Percentiles rank a stretch among this genome's conserved stretches.
Conservation (phyloP, 2,888 invertebrate species). For the Drepana falcataria region DNA sequence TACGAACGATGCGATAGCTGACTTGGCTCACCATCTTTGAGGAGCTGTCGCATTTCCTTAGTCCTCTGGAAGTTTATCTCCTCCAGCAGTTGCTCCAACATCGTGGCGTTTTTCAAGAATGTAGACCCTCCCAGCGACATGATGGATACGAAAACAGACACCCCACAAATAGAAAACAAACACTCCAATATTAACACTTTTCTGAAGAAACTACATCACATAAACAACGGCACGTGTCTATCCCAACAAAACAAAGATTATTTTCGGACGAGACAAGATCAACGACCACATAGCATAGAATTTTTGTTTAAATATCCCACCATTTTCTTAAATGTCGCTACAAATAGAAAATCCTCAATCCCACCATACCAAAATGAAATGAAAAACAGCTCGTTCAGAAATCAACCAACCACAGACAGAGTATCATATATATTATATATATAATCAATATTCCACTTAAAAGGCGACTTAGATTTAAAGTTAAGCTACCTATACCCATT, state of each 20-base stretch:
- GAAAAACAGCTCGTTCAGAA: not conserved
- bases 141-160: slow-evolving; percentile 15
- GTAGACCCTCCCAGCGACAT: slow-evolving; percentile 67
- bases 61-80: slow-evolving; percentile 95
- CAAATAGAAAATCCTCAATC: slow-evolving; percentile 7
- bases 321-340: slow-evolving; percentile 1
- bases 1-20: not conserved
- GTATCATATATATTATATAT: no score
- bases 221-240: slow-evolving; percentile 8
- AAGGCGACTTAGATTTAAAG: no score
- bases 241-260: slow-evolving; percentile 21
- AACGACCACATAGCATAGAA: not conserved
- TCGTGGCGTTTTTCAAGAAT: slow-evolving; percentile 77
- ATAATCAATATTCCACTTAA: no score
- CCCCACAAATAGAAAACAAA: slow-evolving; percentile 28
- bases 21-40: slow-evolving; percentile 87
- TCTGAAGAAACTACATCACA: slow-evolving; percentile 8
- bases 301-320: slow-evolving; percentile 8
- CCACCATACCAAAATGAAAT: not conserved
- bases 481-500: no score
- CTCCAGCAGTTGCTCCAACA: slow-evolving; percentile 91
- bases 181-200: slow-evolving; percentile 31
- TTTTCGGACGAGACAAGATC: slow-evolving; percentile 4
- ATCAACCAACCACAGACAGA: not conserved
- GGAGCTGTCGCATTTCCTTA: slow-evolving; percentile 92